Evolutionary conservation across 2,113 vertebrate species (phyloP).

Genomic region (Phoxinus phoxinus): DNA sequence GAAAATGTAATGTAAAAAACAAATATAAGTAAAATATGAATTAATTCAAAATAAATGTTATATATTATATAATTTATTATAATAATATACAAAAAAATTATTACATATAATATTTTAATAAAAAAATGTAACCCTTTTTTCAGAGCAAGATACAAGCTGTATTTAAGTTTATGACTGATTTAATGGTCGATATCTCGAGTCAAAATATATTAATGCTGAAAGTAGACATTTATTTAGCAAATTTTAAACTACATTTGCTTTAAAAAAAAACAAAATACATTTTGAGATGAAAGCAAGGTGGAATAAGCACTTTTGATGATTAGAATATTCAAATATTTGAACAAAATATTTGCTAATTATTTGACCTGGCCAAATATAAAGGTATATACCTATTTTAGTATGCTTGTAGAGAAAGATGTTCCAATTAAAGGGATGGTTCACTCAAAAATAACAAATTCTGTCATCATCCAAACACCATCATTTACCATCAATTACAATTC

Average conservation of each 20-base stretch:
- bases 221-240: background rate
- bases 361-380: background rate
- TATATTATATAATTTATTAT: background rate
- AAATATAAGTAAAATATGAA: background rate
- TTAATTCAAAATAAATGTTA: background rate
- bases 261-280: background rate
- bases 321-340: background rate
- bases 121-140: background rate
- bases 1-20: too few relatives aligned
- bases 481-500: too few relatives aligned
- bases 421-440: background rate
- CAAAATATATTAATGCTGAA: background rate
- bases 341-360: background rate
- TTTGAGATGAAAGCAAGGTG: background rate
- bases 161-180: background rate
- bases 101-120: background rate
- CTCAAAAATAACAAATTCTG: too few relatives aligned
- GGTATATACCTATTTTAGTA: background rate
- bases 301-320: background rate
- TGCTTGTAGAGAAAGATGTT: background rate
- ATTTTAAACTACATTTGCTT: background rate
- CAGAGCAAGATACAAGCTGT: background rate
- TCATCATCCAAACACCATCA: too few relatives aligned
- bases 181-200: background rate
- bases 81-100: too few relatives aligned